Conservation (phyloP, 2,888 invertebrate genomes). For the Linyphia triangularis region DNA sequence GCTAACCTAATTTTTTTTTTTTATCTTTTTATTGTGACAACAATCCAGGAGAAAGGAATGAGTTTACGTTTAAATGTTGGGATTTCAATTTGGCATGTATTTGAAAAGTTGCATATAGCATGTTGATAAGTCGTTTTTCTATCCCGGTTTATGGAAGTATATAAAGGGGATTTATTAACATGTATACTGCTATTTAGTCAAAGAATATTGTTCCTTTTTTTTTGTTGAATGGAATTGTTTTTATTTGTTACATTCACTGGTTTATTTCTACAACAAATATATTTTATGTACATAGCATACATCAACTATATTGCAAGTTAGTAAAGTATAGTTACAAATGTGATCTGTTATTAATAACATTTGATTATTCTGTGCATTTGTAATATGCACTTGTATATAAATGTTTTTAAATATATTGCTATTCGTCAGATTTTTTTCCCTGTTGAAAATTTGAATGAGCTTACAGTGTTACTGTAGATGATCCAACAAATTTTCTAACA, state of each 20-base stretch:
- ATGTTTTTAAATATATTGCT: neutral
- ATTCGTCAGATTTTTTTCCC: neutral
- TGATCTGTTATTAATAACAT: too few species aligned
- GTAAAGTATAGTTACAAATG: neutral
- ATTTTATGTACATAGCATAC: neutral
- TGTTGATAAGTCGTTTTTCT: too few species aligned
- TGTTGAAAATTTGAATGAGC: constrained; percentile 51
- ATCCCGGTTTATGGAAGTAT: too few species aligned
- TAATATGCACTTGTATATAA: neutral
- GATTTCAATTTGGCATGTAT: too few species aligned
- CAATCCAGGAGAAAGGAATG: too few species aligned
- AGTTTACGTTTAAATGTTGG: too few species aligned
- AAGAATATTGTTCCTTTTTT: neutral
- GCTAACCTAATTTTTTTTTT: too few species aligned
- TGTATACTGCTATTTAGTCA: neutral
- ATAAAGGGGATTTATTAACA: too few species aligned
- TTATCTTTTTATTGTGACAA: too few species aligned
- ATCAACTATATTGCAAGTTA: neutral
- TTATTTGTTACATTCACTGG: neutral
- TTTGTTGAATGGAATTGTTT: neutral
- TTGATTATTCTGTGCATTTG: constrained; percentile 3
- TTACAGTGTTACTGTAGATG: constrained; percentile 47
- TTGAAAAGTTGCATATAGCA: neutral
- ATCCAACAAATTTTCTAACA: constrained; percentile 34
- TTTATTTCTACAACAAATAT: neutral